Conservation (phyloP, 2,797 vertebrate species). For the Florisuga fusca region DNA sequence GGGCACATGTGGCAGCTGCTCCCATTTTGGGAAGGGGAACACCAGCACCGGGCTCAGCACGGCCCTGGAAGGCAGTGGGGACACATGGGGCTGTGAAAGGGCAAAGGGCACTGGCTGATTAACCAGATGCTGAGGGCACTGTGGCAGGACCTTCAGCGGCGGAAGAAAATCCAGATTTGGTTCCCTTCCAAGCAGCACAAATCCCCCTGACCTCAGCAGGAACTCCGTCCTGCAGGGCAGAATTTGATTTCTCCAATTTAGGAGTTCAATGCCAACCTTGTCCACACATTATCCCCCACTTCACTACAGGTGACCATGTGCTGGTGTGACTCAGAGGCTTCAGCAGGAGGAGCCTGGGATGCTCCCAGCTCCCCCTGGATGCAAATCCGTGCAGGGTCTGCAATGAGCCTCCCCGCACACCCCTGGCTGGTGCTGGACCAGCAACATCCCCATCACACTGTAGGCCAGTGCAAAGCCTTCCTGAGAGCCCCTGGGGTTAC, state of each 20-base stretch:
- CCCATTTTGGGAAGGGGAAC: not conserved
- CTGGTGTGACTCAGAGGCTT: not conserved
- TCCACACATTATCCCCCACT: not conserved
- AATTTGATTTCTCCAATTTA: not conserved
- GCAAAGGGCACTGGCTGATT: not conserved
- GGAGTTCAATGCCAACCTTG: constrained; percentile 1
- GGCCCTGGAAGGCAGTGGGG: not conserved
- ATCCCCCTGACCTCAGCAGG: constrained; percentile 3
- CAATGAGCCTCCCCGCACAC: fast-evolving
- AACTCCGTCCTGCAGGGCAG: not conserved
- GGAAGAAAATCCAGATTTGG: not conserved
- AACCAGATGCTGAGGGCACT: not conserved
- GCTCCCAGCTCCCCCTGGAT: fast-evolving
- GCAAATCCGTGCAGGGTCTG: not conserved
- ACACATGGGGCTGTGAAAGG: fast-evolving
- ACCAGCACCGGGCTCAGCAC: fast-evolving
- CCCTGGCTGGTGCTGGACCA: fast-evolving
- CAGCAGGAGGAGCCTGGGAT: not conserved
- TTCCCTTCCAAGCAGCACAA: constrained; percentile 3
- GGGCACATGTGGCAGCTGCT: fast-evolving
- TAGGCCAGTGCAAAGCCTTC: not conserved
- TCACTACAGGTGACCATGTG: not conserved
- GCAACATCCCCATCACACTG: not conserved
- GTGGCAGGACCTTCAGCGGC: not conserved
- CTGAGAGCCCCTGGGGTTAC: not conserved